phyloP scores from a whole-genome alignment of 2,888 invertebrate species.

The Heliconius ismenius region DNA sequence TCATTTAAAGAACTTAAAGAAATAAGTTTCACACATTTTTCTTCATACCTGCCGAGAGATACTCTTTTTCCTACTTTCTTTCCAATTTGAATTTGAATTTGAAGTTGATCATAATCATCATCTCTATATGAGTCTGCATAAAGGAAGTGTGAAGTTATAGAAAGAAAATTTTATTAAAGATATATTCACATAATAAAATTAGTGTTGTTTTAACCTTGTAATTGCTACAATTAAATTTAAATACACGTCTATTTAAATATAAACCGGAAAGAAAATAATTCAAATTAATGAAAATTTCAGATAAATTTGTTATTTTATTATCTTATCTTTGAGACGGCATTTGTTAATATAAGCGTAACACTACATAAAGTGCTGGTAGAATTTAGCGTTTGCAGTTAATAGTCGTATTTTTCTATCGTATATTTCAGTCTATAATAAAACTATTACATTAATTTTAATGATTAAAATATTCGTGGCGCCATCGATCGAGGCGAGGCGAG shows the following conservation, averaged over 20 bases:
- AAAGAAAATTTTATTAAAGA: no score
- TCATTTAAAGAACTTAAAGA: not conserved
- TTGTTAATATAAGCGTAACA: no score
- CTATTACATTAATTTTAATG: not conserved
- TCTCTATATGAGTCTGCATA: not conserved
- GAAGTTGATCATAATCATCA: no score
- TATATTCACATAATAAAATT: not conserved
- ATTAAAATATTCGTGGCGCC: not conserved
- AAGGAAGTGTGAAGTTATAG: not conserved
- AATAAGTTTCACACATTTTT: not conserved
- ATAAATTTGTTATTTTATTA: not conserved
- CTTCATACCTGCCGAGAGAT: no score
- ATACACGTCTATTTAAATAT: not conserved
- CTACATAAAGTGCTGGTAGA: no score
- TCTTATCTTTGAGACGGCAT: not conserved
- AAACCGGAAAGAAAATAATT: not conserved
- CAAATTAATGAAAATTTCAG: not conserved
- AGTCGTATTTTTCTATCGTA: no score
- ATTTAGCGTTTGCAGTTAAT: no score
- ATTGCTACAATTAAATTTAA: not conserved
- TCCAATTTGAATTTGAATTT: no score
- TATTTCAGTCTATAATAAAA: no score
- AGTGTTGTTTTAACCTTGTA: not conserved
- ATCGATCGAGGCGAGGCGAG: no score
- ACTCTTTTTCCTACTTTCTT: not conserved